These are phyloP conservation scores for Physeter macrocephalus DNA, from an alignment of 2,113 vertebrate genomes.

Conservation along the genomic window DNA sequence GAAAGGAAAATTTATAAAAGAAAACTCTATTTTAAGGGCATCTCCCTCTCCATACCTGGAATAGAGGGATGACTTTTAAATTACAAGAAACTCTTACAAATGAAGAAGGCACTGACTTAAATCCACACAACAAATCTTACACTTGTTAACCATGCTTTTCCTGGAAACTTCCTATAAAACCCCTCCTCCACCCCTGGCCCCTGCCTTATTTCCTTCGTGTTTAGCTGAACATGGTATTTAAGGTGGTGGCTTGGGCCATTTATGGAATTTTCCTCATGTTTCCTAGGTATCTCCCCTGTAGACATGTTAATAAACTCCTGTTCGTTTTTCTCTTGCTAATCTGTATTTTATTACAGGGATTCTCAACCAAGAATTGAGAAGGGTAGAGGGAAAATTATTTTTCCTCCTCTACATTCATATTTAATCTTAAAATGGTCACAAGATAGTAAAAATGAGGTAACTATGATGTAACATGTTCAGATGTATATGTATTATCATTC, in stretches of 20 bases:
- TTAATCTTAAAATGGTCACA: background rate
- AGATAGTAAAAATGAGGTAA: slow-evolving; percentile 19
- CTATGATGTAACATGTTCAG: background rate
- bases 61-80: background rate
- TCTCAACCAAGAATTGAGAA: background rate
- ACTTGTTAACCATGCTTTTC: background rate
- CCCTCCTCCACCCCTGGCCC: too few species aligned
- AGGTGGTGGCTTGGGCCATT: background rate
- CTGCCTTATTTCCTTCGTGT: background rate
- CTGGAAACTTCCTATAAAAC: background rate
- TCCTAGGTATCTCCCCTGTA: background rate
- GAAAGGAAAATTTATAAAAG: background rate
- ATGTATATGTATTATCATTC: background rate
- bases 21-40: background rate
- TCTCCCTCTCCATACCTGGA: background rate
- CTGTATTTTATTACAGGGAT: background rate
- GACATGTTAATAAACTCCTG: background rate
- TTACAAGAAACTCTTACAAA: background rate
- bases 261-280: background rate
- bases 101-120: background rate
- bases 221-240: background rate
- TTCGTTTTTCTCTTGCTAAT: background rate
- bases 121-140: background rate
- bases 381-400: background rate
- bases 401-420: background rate